Conservation (phyloP, 2,797 vertebrate species). For the Rhynchotus rufescens region DNA sequence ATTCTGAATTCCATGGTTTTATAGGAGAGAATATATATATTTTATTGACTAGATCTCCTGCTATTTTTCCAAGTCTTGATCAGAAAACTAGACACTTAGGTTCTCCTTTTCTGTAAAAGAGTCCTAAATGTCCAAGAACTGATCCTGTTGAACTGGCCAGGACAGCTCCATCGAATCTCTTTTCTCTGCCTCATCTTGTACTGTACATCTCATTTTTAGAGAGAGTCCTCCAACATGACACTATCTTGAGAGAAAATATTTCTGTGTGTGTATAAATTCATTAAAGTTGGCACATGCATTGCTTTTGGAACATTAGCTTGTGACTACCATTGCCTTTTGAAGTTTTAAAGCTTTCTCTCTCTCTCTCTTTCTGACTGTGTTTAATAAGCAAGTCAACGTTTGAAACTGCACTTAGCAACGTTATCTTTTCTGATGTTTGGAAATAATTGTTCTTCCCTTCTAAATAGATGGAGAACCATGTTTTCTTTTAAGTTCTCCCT, state of each 20-base stretch:
- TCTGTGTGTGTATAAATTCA: background rate
- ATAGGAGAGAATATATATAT: background rate
- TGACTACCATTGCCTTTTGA: background rate
- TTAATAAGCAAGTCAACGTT: background rate
- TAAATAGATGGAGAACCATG: background rate
- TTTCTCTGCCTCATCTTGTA: background rate
- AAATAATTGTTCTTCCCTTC: background rate
- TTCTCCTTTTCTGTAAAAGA: background rate
- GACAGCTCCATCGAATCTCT: background rate
- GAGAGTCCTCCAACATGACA: background rate
- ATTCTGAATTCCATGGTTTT: background rate
- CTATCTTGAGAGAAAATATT: background rate
- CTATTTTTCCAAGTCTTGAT: background rate
- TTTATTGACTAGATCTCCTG: background rate
- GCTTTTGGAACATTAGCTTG: background rate
- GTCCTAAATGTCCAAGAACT: background rate
- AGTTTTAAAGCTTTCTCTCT: background rate
- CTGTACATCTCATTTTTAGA: background rate
- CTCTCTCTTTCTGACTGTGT: background rate
- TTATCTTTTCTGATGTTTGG: background rate
- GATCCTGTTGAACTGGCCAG: background rate
- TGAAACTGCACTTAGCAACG: constrained; percentile 12
- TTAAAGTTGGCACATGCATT: background rate
- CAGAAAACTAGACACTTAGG: background rate
- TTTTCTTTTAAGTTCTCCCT: background rate